Conservation (phyloP, 30 jellyfish, hydroid and myxozoan genomes). For the Sanderia malayensis region DNA sequence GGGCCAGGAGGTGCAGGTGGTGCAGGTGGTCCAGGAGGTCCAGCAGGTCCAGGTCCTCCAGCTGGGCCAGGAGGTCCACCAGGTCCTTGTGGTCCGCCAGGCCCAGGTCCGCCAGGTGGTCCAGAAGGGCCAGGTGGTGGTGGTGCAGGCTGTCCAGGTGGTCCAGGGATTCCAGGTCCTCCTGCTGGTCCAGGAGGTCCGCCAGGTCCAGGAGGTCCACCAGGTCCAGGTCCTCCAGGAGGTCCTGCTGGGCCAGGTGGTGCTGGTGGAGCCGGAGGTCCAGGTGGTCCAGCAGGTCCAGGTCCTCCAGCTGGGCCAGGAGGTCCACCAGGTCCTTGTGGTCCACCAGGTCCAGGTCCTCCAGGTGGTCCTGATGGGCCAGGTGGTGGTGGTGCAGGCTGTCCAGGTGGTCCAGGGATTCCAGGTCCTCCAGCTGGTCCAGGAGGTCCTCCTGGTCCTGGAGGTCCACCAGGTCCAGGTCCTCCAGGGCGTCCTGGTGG, state of each 20-base stretch:
- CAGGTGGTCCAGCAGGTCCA: constrained; percentile 67
- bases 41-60: constrained; percentile 78
- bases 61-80: constrained; percentile 81
- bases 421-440: constrained; percentile 76
- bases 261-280: constrained; percentile 42
- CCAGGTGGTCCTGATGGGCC: constrained; percentile 65
- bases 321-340: constrained; percentile 48
- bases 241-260: constrained; percentile 57
- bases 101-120: constrained; percentile 82
- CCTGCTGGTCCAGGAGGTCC: constrained; percentile 90
- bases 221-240: constrained; percentile 76
- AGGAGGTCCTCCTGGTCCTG: constrained; percentile 62
- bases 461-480: constrained; percentile 73
- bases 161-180: constrained; percentile 72
- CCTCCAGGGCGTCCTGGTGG: constrained; percentile 76
- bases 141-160: constrained; percentile 76
- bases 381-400: constrained; percentile 68
- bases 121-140: constrained; percentile 94
- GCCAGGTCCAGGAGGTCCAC: constrained; percentile 78
- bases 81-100: constrained; percentile 62
- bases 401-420: constrained; percentile 48
- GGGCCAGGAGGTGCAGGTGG: constrained; percentile 90
- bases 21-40: constrained; percentile 86
- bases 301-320: constrained; percentile 40
- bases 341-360: constrained; percentile 56